Evolutionary conservation across 2,888 invertebrate genomes (phyloP), one percentile per base, ranked within the genome.

Genomic region (Diarsia mendica): DNA sequence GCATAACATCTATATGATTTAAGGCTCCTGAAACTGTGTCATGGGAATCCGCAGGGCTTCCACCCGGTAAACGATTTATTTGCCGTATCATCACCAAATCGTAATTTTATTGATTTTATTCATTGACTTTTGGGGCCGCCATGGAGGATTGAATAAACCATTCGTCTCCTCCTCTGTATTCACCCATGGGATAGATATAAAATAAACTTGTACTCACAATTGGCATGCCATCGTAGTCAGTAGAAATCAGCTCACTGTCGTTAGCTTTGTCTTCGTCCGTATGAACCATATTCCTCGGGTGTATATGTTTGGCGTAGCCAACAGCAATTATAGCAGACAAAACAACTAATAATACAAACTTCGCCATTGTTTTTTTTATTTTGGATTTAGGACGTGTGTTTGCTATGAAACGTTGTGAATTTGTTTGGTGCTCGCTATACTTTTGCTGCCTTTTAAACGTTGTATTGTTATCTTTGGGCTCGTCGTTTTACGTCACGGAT

Each of bases 371-470:
- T 82, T 63, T 89, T 28, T 13, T 75, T 67, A 46, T 63, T 61
- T 13, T 66, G 69, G 28, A 55, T 10, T 70, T 78, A 60, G 0
- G 44, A 80, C 80, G 75, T 80, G 80, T 83, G 70, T 79, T 46
- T 65, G 48, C 82, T 79, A 61, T 80, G 83, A 79, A 72, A 72
- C 63, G 72, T 55, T 86, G 72, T 83, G 77, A 68, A 77, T 83
- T 85, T 88, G 86, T 91, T 90, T 91, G 90, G 69, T 75, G 75
- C n/a, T 69, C 69, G 67, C 49, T 73, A 72, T 70, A 75, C 64
- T 69, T 77, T 78, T 64, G 76, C 83, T 67, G 90, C 88, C 89
- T 92, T 93, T 91, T 93, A 94, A 93, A 90, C 86, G 84, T 76
- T 81, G 73, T 75, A 65, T 72, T 87, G 90, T 90, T 92, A 92